Conservation (phyloP, 2,113 vertebrate species). For the Cottus gobio region DNA sequence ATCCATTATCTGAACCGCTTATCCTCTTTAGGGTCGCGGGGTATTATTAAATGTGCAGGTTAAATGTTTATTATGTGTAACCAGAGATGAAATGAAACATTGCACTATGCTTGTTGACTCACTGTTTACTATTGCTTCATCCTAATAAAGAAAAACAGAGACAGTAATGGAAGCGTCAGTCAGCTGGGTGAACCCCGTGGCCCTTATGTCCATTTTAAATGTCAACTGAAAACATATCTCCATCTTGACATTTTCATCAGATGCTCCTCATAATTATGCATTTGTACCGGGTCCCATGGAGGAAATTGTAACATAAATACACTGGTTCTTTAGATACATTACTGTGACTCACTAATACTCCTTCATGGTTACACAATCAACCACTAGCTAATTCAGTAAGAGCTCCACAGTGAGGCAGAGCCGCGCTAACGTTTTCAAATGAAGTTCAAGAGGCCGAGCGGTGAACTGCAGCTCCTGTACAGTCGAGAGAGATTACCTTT, state of each 20-base stretch:
- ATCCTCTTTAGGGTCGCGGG: too few species aligned
- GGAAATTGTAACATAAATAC: conserved; percentile 27
- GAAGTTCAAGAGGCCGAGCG: conserved; percentile 8
- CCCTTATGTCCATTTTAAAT: conserved; percentile 45
- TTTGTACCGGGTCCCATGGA: conserved; percentile 11
- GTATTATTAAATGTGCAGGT: background rate
- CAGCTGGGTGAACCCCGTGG: background rate
- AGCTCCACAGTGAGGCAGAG: conserved; percentile 10
- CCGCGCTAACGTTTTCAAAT: background rate
- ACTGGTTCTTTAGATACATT: background rate
- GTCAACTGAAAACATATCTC: conserved; percentile 39
- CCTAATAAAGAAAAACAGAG: background rate
- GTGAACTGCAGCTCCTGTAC: conserved; percentile 10
- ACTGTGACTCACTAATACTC: conserved; percentile 30
- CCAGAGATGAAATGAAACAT: background rate
- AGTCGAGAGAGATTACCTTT: conserved; percentile 38
- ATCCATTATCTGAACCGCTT: too few species aligned
- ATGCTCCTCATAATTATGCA: conserved; percentile 36
- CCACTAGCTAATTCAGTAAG: conserved; percentile 25
- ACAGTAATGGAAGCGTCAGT: conserved; percentile 26
- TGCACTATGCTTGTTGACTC: background rate
- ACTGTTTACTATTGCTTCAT: conserved; percentile 10
- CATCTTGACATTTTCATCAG: conserved; percentile 55
- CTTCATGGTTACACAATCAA: conserved; percentile 29
- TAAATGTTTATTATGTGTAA: background rate